phyloP scores from a whole-genome alignment of 2,888 invertebrate species.

The Tiphia femorata region DNA sequence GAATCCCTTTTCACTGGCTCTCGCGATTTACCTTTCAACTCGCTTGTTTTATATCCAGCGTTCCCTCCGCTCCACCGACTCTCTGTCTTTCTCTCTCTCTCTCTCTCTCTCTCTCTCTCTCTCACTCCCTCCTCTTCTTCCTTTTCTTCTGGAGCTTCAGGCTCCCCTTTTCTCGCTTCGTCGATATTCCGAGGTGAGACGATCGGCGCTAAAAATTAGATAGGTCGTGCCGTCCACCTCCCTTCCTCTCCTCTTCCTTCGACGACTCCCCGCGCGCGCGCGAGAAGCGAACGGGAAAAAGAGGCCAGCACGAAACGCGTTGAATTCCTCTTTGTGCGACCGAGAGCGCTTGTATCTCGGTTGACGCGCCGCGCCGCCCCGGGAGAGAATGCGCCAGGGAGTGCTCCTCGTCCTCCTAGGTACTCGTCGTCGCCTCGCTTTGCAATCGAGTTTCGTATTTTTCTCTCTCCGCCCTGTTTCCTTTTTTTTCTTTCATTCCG shows the following conservation, averaged over 20 bases:
- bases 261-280: neutral
- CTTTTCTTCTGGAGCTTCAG: too few species aligned
- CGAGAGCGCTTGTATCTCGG: neutral
- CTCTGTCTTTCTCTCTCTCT: neutral
- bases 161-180: constrained; percentile 21
- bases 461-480: too few species aligned
- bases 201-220: constrained; percentile 54
- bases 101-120: neutral
- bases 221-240: constrained; percentile 33
- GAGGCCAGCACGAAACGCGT: too few species aligned
- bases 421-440: too few species aligned
- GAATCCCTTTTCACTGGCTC: constrained; percentile 56
- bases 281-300: constrained; percentile 12
- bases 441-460: too few species aligned
- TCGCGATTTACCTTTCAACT: constrained; percentile 63
- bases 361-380: neutral
- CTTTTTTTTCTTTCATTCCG: too few species aligned
- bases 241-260: constrained; percentile 1
- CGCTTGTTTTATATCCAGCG: constrained; percentile 57
- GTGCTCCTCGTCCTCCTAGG: too few species aligned
- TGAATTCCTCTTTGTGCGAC: neutral
- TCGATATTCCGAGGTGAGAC: constrained; percentile 49
- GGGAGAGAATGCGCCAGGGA: too few species aligned
- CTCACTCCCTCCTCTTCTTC: neutral
- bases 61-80: constrained; percentile 12